These are phyloP conservation scores for Artibeus lituratus DNA, from an alignment of 2,797 vertebrate genomes.

Conservation along the genomic window DNA sequence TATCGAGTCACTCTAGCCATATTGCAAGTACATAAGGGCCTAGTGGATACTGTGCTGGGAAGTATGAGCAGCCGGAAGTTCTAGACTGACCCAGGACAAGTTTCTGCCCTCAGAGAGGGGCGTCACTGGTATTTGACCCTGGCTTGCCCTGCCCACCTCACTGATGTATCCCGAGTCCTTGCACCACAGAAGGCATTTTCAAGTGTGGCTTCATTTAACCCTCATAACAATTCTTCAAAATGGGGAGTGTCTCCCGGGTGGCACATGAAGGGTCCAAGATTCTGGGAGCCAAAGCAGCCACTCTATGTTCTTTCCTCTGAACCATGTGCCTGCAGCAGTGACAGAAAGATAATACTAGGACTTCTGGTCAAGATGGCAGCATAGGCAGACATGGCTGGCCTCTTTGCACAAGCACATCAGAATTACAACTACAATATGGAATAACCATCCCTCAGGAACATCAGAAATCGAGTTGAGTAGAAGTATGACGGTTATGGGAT, in stretches of 20 bases:
- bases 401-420: no score
- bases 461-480: no score
- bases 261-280: neutral
- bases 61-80: neutral
- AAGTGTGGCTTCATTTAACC: neutral
- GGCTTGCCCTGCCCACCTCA: neutral
- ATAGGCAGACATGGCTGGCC: no score
- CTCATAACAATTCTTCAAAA: neutral
- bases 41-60: no score
- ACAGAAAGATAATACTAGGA: no score
- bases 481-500: no score
- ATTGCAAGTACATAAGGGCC: neutral
- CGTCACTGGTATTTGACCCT: neutral
- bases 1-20: neutral
- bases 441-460: no score
- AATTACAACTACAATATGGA: no score
- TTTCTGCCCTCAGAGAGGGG: neutral
- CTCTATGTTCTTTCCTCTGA: accelerated
- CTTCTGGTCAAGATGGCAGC: no score
- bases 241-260: neutral
- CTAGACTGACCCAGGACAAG: neutral
- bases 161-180: neutral
- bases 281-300: accelerated
- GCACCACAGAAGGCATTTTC: neutral
- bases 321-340: neutral